phyloP scores from a whole-genome alignment of 2,113 vertebrate species.

The Australoheros scitulus region DNA sequence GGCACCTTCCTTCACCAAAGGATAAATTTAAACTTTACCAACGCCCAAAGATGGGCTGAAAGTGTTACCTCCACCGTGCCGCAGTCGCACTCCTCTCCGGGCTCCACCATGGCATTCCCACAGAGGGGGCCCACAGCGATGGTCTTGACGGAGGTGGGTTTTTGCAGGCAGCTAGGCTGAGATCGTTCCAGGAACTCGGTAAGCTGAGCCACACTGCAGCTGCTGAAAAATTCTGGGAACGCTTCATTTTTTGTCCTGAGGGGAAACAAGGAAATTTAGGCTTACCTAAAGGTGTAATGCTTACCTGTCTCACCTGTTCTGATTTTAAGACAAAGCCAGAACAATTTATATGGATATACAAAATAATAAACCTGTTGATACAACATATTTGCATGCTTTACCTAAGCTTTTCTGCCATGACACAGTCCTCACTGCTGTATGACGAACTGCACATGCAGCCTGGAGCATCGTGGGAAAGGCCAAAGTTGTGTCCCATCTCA shows the following conservation, averaged over 20 bases:
- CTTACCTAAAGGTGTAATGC: neutral
- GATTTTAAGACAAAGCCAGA: slow-evolving; percentile 52
- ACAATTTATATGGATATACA: neutral
- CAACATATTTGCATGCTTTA: neutral
- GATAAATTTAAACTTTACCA: slow-evolving; percentile 12
- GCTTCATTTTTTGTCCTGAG: slow-evolving; percentile 40
- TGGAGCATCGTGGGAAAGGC: slow-evolving; percentile 84
- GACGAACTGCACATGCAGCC: slow-evolving; percentile 78
- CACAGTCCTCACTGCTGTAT: slow-evolving; percentile 72
- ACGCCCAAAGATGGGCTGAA: neutral
- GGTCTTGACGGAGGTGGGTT: slow-evolving; percentile 55
- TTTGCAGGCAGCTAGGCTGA: slow-evolving; percentile 79
- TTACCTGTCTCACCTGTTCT: slow-evolving; percentile 45
- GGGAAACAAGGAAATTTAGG: neutral
- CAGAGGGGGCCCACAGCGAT: slow-evolving; percentile 81
- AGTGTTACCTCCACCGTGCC: slow-evolving; percentile 81
- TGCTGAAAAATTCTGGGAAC: slow-evolving; percentile 86
- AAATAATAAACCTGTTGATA: accelerated
- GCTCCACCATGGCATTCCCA: slow-evolving; percentile 87
- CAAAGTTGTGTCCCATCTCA: slow-evolving; percentile 95
- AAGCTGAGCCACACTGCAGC: slow-evolving; percentile 84
- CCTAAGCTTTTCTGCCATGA: slow-evolving; percentile 86
- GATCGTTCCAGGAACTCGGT: slow-evolving; percentile 79
- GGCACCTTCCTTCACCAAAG: neutral
- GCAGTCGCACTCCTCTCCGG: slow-evolving; percentile 92